Conservation (phyloP, 2,888 invertebrate genomes). For the Athalia cordata region DNA sequence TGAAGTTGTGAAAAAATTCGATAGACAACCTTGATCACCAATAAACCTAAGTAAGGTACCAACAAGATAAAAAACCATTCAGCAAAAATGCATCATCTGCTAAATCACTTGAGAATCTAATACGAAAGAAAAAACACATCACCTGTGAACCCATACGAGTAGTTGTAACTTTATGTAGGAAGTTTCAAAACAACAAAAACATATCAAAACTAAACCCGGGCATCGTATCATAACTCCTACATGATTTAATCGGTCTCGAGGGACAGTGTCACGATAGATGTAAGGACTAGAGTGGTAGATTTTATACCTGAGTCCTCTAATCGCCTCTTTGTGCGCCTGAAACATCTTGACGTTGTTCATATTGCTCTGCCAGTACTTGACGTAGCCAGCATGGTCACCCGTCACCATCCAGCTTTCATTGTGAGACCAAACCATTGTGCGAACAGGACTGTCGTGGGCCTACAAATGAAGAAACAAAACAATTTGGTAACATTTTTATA, state of each 20-base stretch:
- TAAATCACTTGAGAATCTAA: not conserved
- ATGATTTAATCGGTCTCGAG: conserved; percentile 59
- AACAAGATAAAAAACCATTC: not conserved
- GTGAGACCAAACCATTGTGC: conserved; percentile 99
- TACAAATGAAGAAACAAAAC: conserved; percentile 69
- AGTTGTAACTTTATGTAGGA: conserved; percentile 38
- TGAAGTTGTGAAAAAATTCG: too few species aligned
- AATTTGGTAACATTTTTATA: not conserved
- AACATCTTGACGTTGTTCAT: conserved; percentile 99
- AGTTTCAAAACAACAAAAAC: conserved; percentile 56
- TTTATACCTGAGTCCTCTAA: conserved; percentile 96
- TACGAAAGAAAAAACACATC: conserved; percentile 49
- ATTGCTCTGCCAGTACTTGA: conserved; percentile 99
- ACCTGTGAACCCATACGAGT: conserved; percentile 66
- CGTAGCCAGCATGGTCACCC: conserved; percentile 98
- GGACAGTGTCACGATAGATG: conserved; percentile 68
- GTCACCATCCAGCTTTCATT: conserved; percentile 99
- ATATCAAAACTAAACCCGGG: conserved; percentile 59
- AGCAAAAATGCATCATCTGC: not conserved
- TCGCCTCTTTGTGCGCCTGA: conserved; percentile 99
- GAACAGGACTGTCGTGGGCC: conserved; percentile 99
- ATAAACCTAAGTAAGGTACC: not conserved
- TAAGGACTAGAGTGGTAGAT: conserved; percentile 71
- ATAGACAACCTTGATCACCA: not conserved
- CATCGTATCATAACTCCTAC: conserved; percentile 57